Base-by-base conservation (phyloP, 1,140 invertebrate genomes). In the Drosophila funebris region DNA sequence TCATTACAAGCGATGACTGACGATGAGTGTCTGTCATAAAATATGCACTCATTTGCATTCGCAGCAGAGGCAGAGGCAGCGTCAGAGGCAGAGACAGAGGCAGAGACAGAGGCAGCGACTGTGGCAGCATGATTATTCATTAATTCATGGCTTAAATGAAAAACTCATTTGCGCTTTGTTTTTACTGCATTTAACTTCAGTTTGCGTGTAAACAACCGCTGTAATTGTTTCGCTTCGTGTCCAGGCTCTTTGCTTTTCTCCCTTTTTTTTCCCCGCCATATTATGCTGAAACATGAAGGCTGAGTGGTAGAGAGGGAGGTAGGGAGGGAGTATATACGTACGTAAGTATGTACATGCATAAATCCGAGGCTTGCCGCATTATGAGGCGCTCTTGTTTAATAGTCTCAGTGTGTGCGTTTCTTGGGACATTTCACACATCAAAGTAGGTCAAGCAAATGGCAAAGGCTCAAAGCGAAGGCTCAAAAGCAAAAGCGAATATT, bases 351-450 rank as follows among this genome's bases (percentile, higher is more conserved):
- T 24, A 58, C 56, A 41, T 68, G 46, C 13, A 70, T 71, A 72
- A 72, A 72, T 67, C 66, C 76, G 41, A 64, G 70, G 79, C 78
- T 69, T 36, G 64, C 64, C 79, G 46, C 66, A 63, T 75, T 83
- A 62, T 70, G 63, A 61, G 41, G 43, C 54, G 58, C 57, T 75
- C 70, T 82, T 78, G 62, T 80, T 84, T 44, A 78, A 81, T 87
- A 66, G 63, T 74, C 69, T 62, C 20, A 18, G 20, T 73, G 60
- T 41, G 56, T 52, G 57, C 56, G 50, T 63, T 87, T 68, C 78
- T 77, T 75, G 74, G 82, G 83, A 88, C 83, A 82, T 88, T 88
- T 87, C 83, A 87, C 83, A 87, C 83, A 81, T 87, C 83, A 88
- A 87, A 87, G 83, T 87, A 87, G 82, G 82, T 87, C 82, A 87